Base-by-base conservation (phyloP, 2,888 invertebrate genomes). In the Subacronicta megacephala region DNA sequence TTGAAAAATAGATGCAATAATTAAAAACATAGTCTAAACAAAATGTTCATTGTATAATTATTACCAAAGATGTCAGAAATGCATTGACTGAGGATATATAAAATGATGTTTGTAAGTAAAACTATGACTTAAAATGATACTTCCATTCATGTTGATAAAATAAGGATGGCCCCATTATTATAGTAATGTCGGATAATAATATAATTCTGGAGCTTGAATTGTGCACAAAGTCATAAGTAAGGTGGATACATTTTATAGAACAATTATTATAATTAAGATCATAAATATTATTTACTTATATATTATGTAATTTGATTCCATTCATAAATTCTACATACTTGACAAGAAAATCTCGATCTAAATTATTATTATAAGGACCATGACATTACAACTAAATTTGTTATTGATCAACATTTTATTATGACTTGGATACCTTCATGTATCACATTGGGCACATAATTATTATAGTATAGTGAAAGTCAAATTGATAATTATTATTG, bases 401-500 rank as follows among this genome's bases (percentile, higher is more conserved):
- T 81, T 85, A 88, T 89, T 90, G 92, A 93, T 93, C 93, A 93
- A 93, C 93, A 92, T 93, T 93, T 92, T 91, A 87, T 84, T 87
- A 81, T 85, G 84, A 86, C 84, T 85, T 80, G 76, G 82, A 83
- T 87, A 84, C 78, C 66, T 72, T 38, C 55, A 72, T 78, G 81
- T 85, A 85, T 81, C 85, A 79, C 78, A 82, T 83, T 83, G 83
- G 78, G 83, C 84, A 84, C 81, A 79, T 85, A 80, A 81, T 79
- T 81, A 83, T 81, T 83, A 80, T 82, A 78, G 78, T 72, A 75
- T 65, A 72, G 87, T 87, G 87, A 78, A 87, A 87, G 87, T 88
- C 87, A 87, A 87, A 81, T 80, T 59, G 59, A 62, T 58, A 60
- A 47, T 66, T 55, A 66, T 38, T 53, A 59, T 57, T 64, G 63